Percentiles rank a stretch among this genome's conserved stretches.
phyloP scores from a whole-genome alignment of 2,888 invertebrate species.

The Pollenia griseotomentosa region DNA sequence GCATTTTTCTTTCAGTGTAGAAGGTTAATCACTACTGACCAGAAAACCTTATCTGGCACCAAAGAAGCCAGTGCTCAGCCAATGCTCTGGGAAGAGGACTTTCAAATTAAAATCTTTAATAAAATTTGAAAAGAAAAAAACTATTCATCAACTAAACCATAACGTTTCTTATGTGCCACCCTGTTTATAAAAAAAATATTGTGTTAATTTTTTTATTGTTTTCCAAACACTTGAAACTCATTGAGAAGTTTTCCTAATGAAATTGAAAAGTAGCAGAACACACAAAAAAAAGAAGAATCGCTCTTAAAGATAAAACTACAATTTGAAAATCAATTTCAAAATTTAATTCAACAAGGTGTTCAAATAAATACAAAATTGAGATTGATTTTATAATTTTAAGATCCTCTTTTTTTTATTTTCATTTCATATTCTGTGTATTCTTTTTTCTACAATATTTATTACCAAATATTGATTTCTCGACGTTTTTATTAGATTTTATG shows the following conservation, averaged over 20 bases:
- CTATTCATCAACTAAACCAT: too few relatives aligned
- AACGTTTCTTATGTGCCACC: too few relatives aligned
- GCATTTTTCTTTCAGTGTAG: too few relatives aligned
- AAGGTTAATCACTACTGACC: too few relatives aligned
- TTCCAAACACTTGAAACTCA: slow-evolving; percentile 14
- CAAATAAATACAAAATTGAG: background rate
- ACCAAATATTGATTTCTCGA: slow-evolving; percentile 39
- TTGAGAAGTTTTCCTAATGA: slow-evolving; percentile 24
- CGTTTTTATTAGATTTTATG: slow-evolving; percentile 65
- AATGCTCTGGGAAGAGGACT: too few relatives aligned
- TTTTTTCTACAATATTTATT: slow-evolving; percentile 39
- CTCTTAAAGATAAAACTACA: slow-evolving; percentile 20
- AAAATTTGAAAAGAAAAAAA: too few relatives aligned
- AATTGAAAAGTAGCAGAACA: background rate
- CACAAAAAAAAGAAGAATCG: background rate
- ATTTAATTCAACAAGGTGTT: slow-evolving; percentile 30
- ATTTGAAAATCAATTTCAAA: slow-evolving; percentile 41
- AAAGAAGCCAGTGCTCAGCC: too few relatives aligned
- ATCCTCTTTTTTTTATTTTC: background rate
- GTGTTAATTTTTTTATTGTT: background rate
- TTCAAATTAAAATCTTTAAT: too few relatives aligned
- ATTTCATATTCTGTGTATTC: background rate
- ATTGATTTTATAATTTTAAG: slow-evolving; percentile 27
- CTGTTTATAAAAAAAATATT: background rate
- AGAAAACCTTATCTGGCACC: too few relatives aligned